A percentile compares a stretch with the other conserved stretches of the same genome.
Conservation (phyloP, 1,140 invertebrate species). For the Sinonovacula constricta region DNA sequence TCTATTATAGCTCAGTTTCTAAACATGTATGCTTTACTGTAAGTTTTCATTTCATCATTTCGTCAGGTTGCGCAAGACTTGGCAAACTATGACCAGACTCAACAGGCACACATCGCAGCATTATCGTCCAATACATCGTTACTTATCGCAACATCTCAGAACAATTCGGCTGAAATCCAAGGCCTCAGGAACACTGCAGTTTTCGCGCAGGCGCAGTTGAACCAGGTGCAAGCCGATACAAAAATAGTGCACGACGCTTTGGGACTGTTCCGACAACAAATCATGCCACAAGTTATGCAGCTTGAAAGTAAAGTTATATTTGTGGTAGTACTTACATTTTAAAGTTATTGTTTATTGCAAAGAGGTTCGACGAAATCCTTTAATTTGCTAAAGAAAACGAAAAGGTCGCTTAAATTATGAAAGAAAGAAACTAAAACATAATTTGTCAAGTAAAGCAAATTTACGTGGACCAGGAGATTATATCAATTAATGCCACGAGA, state of each 20-base stretch:
- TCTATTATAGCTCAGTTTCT: no score
- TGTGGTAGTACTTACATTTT: no score
- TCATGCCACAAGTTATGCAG: conserved; percentile 8
- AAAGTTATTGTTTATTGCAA: no score
- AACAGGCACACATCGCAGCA: conserved; percentile 18
- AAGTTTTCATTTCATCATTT: no score
- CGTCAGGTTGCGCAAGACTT: conserved; percentile 20
- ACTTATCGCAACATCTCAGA: not conserved
- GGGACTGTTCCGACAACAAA: conserved; percentile 19
- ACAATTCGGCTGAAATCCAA: conserved; percentile 8
- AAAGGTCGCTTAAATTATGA: no score
- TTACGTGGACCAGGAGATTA: no score
- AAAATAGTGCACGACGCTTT: conserved; percentile 28
- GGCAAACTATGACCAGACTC: conserved; percentile 13
- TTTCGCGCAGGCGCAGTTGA: conserved; percentile 4
- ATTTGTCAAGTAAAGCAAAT: no score
- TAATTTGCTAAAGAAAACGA: no score
- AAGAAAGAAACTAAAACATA: no score
- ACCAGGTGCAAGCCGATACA: conserved; percentile 15
- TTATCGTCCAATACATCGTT: not conserved
- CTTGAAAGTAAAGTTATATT: conserved; percentile 12
- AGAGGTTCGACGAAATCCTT: no score
- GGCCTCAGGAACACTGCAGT: not conserved
- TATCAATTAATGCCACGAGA: no score
- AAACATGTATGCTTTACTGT: no score